These are phyloP conservation scores for Acanthosoma haemorrhoidale DNA, from an alignment of 2,888 invertebrate genomes.

Conservation along the genomic window DNA sequence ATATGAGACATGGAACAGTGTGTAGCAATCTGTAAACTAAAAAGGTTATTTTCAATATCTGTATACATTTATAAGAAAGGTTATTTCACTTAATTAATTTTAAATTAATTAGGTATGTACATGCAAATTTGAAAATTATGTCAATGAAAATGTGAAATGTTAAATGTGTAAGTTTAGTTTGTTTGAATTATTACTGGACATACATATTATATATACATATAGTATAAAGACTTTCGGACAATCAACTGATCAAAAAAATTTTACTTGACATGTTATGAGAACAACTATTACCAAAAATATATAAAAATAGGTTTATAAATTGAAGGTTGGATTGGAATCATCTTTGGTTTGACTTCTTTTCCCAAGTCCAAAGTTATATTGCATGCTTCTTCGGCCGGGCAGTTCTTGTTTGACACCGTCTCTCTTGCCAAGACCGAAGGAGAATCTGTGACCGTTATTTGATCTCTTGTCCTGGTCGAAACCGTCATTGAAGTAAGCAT, in stretches of 20 bases:
- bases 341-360: conserved; percentile 46
- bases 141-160: not conserved
- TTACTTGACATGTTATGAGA: not conserved
- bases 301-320: conserved; percentile 18
- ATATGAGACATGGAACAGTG: not conserved
- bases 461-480: conserved; percentile 45
- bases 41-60: too few species aligned
- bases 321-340: conserved; percentile 9
- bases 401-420: conserved; percentile 53
- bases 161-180: too few species aligned
- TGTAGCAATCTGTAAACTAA: not conserved
- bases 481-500: conserved; percentile 43
- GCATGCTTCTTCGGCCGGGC: conserved; percentile 35
- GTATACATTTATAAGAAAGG: not conserved
- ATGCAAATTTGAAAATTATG: not conserved
- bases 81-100: not conserved
- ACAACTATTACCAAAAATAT: not conserved
- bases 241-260: not conserved
- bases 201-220: conserved; percentile 2
- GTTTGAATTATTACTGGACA: not conserved
- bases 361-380: conserved; percentile 56
- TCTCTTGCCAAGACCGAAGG: conserved; percentile 57
- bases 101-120: not conserved
- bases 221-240: not conserved
- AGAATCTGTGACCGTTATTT: conserved; percentile 44